These are phyloP conservation scores for Aradophagus sp. DNA, from an alignment of 1,140 invertebrate species.

Conservation along the genomic window DNA sequence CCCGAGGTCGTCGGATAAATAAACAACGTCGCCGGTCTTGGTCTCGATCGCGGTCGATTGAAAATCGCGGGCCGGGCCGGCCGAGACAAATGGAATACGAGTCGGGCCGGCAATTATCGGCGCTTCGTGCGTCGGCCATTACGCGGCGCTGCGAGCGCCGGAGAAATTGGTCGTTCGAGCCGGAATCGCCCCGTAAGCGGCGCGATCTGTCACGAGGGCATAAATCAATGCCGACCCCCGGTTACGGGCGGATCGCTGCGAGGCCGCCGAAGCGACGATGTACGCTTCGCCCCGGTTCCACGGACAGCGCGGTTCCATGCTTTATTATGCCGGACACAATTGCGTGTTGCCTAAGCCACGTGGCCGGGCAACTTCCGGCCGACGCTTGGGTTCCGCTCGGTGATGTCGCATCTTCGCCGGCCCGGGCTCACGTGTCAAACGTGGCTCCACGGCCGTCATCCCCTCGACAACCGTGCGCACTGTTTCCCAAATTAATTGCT, in stretches of 20 bases:
- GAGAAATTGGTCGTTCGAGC: neutral
- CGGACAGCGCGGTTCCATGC: constrained; percentile 58
- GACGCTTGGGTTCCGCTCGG: constrained; percentile 61
- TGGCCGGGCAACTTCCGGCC: constrained; percentile 69
- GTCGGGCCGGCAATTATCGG: constrained; percentile 36
- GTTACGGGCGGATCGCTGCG: constrained; percentile 52
- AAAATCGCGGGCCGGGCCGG: constrained; percentile 10
- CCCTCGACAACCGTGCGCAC: constrained; percentile 12
- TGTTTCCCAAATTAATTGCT: constrained; percentile 47
- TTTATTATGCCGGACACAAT: constrained; percentile 73
- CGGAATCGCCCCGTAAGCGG: constrained; percentile 48
- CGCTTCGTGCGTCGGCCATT: constrained; percentile 31
- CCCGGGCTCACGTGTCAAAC: constrained; percentile 47
- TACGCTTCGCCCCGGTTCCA: constrained; percentile 11
- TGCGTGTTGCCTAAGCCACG: constrained; percentile 72
- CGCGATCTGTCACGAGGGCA: constrained; percentile 65
- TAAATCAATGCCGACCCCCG: constrained; percentile 68
- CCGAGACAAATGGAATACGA: constrained; percentile 39
- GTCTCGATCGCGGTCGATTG: no score
- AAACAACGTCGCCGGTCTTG: no score
- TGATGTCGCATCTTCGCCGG: constrained; percentile 61
- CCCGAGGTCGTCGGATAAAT: no score
- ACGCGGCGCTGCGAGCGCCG: constrained; percentile 29
- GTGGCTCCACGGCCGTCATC: constrained; percentile 40
- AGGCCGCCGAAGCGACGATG: constrained; percentile 52